Conservation (phyloP, 1,140 invertebrate genomes). For the Macrotrachela quadricornifera region DNA sequence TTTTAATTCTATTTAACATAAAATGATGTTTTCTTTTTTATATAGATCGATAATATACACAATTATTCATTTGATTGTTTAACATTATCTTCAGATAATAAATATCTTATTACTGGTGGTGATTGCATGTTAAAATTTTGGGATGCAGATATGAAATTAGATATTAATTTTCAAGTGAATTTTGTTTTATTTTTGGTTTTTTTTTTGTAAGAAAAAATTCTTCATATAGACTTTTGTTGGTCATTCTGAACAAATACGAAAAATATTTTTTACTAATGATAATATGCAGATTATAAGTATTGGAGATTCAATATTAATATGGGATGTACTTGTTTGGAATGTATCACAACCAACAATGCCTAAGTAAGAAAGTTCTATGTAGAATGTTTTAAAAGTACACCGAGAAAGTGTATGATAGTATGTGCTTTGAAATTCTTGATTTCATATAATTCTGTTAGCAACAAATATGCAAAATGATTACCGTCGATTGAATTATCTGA, state of each 20-base stretch:
- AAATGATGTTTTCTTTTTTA: neutral
- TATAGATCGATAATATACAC: constrained; percentile 22
- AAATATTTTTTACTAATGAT: constrained; percentile 22
- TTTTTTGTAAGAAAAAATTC: neutral
- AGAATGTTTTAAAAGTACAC: too few species aligned
- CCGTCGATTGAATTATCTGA: too few species aligned
- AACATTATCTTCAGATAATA: constrained; percentile 16
- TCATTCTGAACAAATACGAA: constrained; percentile 21
- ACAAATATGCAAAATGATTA: too few species aligned
- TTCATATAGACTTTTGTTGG: constrained; percentile 25
- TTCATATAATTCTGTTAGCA: too few species aligned
- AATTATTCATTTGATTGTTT: constrained; percentile 20
- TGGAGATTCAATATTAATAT: constrained; percentile 28
- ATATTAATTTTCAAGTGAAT: neutral
- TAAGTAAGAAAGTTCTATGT: too few species aligned
- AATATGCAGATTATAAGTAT: constrained; percentile 17
- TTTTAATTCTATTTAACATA: neutral
- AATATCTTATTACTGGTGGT: constrained; percentile 24
- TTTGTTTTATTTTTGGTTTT: too few species aligned
- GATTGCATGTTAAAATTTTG: constrained; percentile 28
- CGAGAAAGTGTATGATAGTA: too few species aligned
- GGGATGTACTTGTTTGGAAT: constrained; percentile 20
- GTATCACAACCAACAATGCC: neutral
- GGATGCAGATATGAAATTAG: constrained; percentile 12
- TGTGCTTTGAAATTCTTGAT: too few species aligned